Conservation (phyloP, 2,113 vertebrate species). For the Passer montanus region DNA sequence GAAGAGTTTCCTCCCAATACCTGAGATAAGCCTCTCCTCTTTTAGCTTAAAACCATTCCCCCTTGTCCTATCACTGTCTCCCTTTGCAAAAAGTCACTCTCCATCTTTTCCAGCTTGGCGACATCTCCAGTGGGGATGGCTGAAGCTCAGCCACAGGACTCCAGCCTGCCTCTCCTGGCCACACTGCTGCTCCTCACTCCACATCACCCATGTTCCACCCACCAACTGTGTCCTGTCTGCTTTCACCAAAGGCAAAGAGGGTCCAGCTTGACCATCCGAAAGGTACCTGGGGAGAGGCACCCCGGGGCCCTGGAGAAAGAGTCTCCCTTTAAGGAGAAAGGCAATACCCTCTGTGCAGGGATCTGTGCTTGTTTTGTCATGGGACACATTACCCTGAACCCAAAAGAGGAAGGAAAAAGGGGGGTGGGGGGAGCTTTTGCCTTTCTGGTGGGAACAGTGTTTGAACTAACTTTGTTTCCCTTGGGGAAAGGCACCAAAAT, state of each 20-base stretch:
- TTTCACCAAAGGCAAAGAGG: not conserved
- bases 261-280: rapidly evolving
- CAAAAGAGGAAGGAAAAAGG: conserved; percentile 67
- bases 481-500: conserved; percentile 74
- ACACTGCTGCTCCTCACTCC: not conserved
- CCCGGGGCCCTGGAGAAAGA: not conserved
- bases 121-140: not conserved
- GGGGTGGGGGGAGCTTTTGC: conserved; percentile 23
- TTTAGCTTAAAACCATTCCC: not conserved
- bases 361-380: conserved; percentile 61
- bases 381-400: conserved; percentile 67
- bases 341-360: conserved; percentile 22
- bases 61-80: not conserved
- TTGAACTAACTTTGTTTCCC: conserved; percentile 52
- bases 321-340: conserved; percentile 58
- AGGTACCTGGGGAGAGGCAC: not conserved
- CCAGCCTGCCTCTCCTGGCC: not conserved
- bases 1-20: not conserved
- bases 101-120: not conserved
- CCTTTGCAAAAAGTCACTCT: not conserved
- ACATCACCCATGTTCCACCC: not conserved
- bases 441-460: conserved; percentile 67
- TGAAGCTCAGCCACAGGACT: not conserved
- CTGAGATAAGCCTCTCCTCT: not conserved
- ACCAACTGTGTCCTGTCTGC: rapidly evolving